Conservation (phyloP, 1,140 invertebrate genomes). For the Latrodectus geometricus region DNA sequence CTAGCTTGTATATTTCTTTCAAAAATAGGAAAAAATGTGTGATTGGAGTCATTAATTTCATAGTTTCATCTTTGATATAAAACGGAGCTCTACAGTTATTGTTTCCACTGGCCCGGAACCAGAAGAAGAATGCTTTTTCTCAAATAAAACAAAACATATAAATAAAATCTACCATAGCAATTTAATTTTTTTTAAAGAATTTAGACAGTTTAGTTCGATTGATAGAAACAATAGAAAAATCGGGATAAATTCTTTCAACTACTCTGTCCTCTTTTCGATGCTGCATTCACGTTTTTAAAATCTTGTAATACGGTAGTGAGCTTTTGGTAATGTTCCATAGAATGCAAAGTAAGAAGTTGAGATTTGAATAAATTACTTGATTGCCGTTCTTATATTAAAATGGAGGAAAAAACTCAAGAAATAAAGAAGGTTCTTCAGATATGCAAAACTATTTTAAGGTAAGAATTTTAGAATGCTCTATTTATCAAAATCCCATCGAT, state of each 20-base stretch:
- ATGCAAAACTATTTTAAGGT: not conserved
- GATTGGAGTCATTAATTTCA: no score
- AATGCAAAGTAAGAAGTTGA: no score
- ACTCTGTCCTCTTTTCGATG: no score
- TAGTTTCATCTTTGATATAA: not conserved
- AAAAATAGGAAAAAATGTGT: no score
- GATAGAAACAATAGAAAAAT: slow-evolving; percentile 2
- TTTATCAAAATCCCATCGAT: no score
- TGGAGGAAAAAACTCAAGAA: not conserved
- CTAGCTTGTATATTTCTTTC: no score
- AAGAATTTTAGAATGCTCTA: not conserved
- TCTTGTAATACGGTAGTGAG: no score
- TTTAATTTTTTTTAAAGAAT: not conserved
- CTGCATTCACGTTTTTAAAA: no score
- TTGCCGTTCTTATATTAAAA: no score
- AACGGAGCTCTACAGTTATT: not conserved
- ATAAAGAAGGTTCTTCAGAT: not conserved
- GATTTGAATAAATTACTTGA: no score
- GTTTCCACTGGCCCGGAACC: not conserved
- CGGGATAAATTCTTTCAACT: not conserved
- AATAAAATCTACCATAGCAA: not conserved
- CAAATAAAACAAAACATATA: not conserved
- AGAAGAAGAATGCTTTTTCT: not conserved
- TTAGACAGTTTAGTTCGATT: not conserved
- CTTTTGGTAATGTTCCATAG: no score